Conservation (phyloP, 2,888 invertebrate genomes). For the Seira sanloemensis region DNA sequence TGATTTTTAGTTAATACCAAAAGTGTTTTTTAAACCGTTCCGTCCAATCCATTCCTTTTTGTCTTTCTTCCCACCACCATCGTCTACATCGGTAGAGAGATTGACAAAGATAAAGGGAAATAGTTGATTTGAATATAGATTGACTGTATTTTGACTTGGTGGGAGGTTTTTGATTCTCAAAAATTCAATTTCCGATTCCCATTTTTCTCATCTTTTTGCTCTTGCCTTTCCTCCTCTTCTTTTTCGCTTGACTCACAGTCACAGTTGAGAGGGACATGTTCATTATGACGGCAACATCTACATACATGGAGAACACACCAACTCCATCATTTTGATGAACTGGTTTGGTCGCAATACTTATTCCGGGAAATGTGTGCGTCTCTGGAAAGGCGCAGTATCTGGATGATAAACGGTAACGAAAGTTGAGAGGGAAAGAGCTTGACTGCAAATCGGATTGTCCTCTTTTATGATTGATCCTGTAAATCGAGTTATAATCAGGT, state of each 20-base stretch:
- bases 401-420: slow-evolving; percentile 16
- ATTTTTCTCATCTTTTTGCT: slow-evolving; percentile 53
- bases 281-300: not conserved
- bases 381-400: not conserved
- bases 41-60: slow-evolving; percentile 8
- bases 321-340: not conserved
- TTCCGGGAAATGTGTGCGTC: no score
- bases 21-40: slow-evolving; percentile 36
- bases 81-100: not conserved
- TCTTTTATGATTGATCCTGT: slow-evolving; percentile 39
- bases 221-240: not conserved
- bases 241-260: not conserved
- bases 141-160: slow-evolving; percentile 63
- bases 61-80: slow-evolving; percentile 23
- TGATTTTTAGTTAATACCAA: slow-evolving; percentile 28
- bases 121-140: slow-evolving; percentile 67
- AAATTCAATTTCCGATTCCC: slow-evolving; percentile 73
- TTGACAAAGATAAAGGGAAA: slow-evolving; percentile 53
- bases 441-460: slow-evolving; percentile 39
- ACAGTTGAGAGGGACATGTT: not conserved
- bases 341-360: not conserved
- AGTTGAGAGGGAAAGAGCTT: slow-evolving; percentile 6
- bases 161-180: slow-evolving; percentile 72
- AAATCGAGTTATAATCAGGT: slow-evolving; percentile 60
- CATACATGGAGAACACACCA: no score